Base-by-base conservation (phyloP, 2,888 invertebrate species). In the Phyllotreta cruciferae region DNA sequence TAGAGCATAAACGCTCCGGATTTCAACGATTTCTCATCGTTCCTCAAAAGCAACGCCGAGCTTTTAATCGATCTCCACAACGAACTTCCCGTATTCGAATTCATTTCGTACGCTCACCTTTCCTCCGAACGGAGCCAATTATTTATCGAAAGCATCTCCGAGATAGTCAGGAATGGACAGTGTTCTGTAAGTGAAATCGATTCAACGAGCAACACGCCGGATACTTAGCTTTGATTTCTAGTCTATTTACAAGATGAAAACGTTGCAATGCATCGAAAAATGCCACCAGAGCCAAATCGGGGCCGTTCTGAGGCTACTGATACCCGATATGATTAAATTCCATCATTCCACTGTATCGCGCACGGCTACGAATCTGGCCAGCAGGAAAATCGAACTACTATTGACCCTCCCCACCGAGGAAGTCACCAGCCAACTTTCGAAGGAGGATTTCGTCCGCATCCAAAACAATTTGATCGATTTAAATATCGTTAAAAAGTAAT, bases 251-350 rank as follows among this genome's bases (percentile, higher is more conserved):
- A 87, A 89, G 4, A 83, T 88, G 60, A 88, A 89, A 75, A 83
- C 91, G 0, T 81, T 90, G 73, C 86, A 86, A 70, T 89, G 90
- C 67, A 79, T 94, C 44, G 87, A 88, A 44, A 85, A 88, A 39
- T 88, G 89, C 10, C 90, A 87, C 76, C 84, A 85, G 24, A 84
- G 83, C 34, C 92, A 92, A 77, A 90, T 90, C 11, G 93, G 93
- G 0, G 83, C 89, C 0, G 82, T 93, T 9, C 81, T 94, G 45
- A 81, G 83, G 45, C 78, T 88, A 9, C 78, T 91, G 11, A 80
- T 89, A 6, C 86, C 87, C 54, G 83, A 84, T 72, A 86, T 93
- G 68, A 82, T 93, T 13, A 85, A 86, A 38, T 88, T 89, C 49
- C 86, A 87, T 24, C 88, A 91, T 64, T 83, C 91, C 36, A 87